phyloP scores from a whole-genome alignment of 92 coral and sea anemone species.

The Parazoanthus darwini region DNA sequence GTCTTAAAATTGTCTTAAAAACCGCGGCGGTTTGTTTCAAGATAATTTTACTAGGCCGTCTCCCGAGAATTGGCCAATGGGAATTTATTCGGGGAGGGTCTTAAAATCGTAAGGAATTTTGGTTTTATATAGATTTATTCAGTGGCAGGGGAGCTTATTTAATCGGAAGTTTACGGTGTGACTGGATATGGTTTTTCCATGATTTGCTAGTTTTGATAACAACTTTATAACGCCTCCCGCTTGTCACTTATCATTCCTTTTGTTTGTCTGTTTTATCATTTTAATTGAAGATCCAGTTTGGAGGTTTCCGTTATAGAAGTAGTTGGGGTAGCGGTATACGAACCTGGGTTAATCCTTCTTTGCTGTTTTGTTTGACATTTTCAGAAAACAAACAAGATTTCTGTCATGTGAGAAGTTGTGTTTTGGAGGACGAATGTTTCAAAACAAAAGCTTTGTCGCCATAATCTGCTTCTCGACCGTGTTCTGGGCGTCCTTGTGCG shows the following conservation, averaged over 20 bases:
- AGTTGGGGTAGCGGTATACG: too few relatives aligned
- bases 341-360: background rate
- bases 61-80: too few relatives aligned
- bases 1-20: too few relatives aligned
- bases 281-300: background rate
- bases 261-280: too few relatives aligned
- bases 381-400: background rate
- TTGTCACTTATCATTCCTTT: background rate
- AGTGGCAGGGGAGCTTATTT: too few relatives aligned
- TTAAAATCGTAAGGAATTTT: too few relatives aligned
- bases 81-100: too few relatives aligned
- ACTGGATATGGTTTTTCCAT: too few relatives aligned
- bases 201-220: background rate
- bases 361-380: background rate
- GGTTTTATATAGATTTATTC: too few relatives aligned
- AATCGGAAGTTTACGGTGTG: background rate
- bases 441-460: background rate
- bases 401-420: background rate
- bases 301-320: background rate
- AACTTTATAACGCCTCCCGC: background rate
- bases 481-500: constrained; percentile 1
- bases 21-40: too few relatives aligned
- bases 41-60: too few relatives aligned
- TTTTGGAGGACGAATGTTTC: constrained; percentile 27
- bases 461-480: background rate